Conservation (phyloP, 2,888 invertebrate genomes). For the Endomychus coccineus region DNA sequence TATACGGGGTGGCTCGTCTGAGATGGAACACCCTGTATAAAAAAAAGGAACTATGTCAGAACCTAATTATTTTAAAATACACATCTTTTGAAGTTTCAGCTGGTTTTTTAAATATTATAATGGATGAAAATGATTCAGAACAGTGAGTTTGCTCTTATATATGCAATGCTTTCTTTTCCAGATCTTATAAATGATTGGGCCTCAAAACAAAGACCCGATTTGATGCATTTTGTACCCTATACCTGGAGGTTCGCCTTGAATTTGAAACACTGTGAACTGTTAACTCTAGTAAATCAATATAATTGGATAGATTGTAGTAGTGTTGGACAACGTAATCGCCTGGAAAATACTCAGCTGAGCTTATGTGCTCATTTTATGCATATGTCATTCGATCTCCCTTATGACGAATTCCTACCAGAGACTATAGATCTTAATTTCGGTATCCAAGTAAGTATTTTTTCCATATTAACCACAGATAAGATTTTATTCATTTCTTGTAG, state of each 20-base stretch:
- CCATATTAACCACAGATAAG: no score
- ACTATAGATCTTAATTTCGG: constrained; percentile 85
- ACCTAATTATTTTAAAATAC: no score
- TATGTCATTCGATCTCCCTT: constrained; percentile 88
- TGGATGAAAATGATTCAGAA: no score
- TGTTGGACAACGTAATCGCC: constrained; percentile 60
- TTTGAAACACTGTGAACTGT: constrained; percentile 90
- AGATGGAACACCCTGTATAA: no score
- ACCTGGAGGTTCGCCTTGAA: constrained; percentile 89
- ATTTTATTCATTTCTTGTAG: no score
- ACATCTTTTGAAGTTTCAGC: no score
- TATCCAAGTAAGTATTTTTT: constrained; percentile 71
- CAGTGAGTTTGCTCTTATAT: background rate
- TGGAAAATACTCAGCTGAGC: constrained; percentile 87
- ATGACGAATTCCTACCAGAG: constrained; percentile 86
- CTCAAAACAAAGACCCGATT: constrained; percentile 85
- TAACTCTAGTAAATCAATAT: constrained; percentile 89
- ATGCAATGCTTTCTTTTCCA: constrained; percentile 34
- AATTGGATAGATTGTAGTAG: constrained; percentile 99
- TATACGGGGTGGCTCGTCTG: no score
- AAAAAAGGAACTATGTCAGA: no score
- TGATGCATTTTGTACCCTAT: constrained; percentile 92
- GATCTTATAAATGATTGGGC: constrained; percentile 97
- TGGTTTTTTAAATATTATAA: no score
- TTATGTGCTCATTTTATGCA: constrained; percentile 92